phyloP scores from a whole-genome alignment of 2,888 invertebrate species.

The Cryptocephalus primarius region DNA sequence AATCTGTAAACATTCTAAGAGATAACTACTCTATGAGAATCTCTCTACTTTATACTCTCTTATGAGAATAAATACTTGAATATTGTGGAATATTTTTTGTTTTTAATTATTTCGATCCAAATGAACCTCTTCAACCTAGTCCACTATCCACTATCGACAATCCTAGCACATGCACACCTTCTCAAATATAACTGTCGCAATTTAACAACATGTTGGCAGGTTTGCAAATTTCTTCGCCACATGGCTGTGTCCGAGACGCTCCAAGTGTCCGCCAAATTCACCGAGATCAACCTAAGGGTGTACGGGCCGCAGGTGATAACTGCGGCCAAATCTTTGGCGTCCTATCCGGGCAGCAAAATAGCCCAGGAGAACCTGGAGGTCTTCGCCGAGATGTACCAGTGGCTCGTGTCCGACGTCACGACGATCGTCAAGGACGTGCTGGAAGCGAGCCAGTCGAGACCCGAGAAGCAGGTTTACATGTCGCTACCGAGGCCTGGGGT shows the following conservation, averaged over 20 bases:
- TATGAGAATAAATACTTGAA: too few species aligned
- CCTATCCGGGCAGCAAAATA: slow-evolving; percentile 87
- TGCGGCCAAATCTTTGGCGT: slow-evolving; percentile 83
- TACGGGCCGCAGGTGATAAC: slow-evolving; percentile 90
- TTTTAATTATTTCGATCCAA: too few species aligned
- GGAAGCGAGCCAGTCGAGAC: slow-evolving; percentile 57
- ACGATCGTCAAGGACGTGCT: slow-evolving; percentile 82
- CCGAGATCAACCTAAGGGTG: slow-evolving; percentile 88
- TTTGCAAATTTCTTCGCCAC: slow-evolving; percentile 92
- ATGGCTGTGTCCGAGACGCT: slow-evolving; percentile 89
- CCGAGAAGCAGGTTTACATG: slow-evolving; percentile 77
- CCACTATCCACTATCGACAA: too few species aligned
- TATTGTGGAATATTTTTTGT: too few species aligned
- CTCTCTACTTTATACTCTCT: too few species aligned
- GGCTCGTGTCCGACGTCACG: slow-evolving; percentile 85
- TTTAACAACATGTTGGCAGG: slow-evolving; percentile 41
- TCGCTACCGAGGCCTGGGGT: slow-evolving; percentile 92
- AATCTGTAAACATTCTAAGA: too few species aligned
- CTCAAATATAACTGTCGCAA: too few species aligned
- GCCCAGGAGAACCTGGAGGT: slow-evolving; percentile 96
- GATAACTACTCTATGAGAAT: too few species aligned
- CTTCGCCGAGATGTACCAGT: slow-evolving; percentile 91
- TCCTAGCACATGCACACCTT: too few species aligned
- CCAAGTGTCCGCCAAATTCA: slow-evolving; percentile 92
- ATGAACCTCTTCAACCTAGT: too few species aligned